Percentiles rank a stretch among this genome's conserved stretches.
Conservation (phyloP, 2,113 vertebrate genomes). For the Crotophaga sulcirostris region DNA sequence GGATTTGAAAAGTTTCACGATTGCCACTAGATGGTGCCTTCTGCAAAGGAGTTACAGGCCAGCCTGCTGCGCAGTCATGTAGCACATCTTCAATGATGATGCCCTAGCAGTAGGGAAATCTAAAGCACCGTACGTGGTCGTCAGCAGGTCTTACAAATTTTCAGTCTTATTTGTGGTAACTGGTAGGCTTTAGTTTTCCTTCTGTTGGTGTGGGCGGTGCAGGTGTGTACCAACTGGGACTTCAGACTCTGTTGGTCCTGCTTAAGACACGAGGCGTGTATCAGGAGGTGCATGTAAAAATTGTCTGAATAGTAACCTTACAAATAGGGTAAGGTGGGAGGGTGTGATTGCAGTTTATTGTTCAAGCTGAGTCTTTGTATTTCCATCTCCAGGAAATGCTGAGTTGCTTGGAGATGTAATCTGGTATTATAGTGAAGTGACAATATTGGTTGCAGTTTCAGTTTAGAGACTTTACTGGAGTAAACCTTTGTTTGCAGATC, state of each 20-base stretch:
- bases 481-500: not conserved
- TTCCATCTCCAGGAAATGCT: not conserved
- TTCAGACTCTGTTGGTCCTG: not conserved
- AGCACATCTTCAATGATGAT: accelerated
- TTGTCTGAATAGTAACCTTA: not conserved
- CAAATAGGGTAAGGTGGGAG: not conserved
- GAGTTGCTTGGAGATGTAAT: not conserved
- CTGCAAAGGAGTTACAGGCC: not conserved
- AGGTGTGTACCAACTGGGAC: not conserved
- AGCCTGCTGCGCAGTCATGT: not conserved
- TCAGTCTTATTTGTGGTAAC: not conserved
- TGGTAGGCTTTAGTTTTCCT: not conserved
- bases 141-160: not conserved
- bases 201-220: not conserved
- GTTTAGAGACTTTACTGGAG: not conserved
- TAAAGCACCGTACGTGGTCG: not conserved
- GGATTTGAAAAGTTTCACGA: too few species aligned
- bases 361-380: not conserved
- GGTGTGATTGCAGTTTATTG: not conserved
- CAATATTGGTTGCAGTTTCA: not conserved
- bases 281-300: not conserved
- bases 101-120: not conserved
- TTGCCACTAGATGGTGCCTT: constrained; percentile 55
- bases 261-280: accelerated
- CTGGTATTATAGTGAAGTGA: not conserved